Conservation (phyloP, 2,113 vertebrate genomes). For the Australoheros scitulus region DNA sequence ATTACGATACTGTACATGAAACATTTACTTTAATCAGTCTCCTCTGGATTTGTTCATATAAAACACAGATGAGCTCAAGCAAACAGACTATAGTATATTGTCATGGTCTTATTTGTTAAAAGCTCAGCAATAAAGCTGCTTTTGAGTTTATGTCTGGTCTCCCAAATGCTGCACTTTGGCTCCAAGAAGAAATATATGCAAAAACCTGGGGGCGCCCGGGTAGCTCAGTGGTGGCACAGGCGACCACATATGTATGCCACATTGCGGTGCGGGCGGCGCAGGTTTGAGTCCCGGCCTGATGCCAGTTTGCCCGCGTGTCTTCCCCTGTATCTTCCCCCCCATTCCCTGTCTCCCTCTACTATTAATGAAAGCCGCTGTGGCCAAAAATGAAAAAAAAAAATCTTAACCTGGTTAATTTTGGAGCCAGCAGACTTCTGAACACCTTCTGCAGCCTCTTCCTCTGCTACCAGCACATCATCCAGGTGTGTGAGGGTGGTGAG, state of each 20-base stretch:
- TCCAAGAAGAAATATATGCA: not conserved
- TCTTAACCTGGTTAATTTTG: constrained; percentile 81
- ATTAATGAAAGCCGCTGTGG: no score
- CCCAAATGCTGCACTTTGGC: no score
- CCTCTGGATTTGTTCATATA: not conserved
- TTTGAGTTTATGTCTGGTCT: no score
- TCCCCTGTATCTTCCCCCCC: no score
- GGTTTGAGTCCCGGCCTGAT: no score
- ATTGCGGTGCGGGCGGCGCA: no score
- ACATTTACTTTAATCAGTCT: not conserved
- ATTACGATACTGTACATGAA: not conserved
- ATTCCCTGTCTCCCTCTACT: no score
- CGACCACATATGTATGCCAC: no score
- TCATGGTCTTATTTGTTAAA: no score
- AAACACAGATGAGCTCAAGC: not conserved
- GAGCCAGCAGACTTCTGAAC: constrained; percentile 68
- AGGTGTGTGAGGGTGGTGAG: constrained; percentile 82
- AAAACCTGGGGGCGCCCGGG: not conserved
- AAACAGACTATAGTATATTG: not conserved
- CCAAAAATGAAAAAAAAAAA: not conserved
- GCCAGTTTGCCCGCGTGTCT: no score
- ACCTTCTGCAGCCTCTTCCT: constrained; percentile 77
- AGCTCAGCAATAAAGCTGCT: no score
- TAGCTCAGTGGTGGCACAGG: no score
- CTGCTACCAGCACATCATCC: constrained; percentile 74